These are phyloP conservation scores for Hylyphantes graminicola DNA, from an alignment of 1,140 invertebrate species.

Conservation along the genomic window DNA sequence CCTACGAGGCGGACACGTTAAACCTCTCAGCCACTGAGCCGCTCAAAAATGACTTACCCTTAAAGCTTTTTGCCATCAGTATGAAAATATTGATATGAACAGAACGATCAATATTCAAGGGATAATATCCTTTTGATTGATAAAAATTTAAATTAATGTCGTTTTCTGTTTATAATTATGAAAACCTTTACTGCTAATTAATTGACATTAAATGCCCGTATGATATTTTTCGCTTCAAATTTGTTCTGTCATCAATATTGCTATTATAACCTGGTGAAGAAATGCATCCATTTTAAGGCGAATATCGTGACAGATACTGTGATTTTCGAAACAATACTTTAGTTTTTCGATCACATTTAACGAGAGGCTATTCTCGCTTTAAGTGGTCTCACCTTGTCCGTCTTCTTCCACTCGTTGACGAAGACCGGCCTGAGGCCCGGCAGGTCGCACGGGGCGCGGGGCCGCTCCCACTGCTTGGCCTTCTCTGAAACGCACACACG, in stretches of 20 bases:
- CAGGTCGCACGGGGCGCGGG: conserved; percentile 44
- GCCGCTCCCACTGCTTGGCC: conserved; percentile 34
- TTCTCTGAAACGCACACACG: conserved; percentile 24
- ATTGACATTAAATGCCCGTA: neutral
- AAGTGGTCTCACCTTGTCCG: conserved; percentile 3
- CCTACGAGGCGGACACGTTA: no score
- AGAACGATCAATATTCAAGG: no score
- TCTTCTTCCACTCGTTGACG: conserved; percentile 48
- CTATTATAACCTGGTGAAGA: neutral
- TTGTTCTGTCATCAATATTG: neutral
- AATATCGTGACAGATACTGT: neutral
- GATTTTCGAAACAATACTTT: neutral
- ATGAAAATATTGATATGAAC: no score
- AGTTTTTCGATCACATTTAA: neutral
- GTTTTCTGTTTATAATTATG: no score
- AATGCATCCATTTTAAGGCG: neutral
- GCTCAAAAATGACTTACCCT: no score
- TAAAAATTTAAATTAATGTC: no score
- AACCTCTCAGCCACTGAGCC: no score
- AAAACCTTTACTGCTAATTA: no score
- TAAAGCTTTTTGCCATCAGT: no score
- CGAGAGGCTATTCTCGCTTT: neutral
- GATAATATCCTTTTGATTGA: no score
- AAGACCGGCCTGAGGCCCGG: conserved; percentile 51
- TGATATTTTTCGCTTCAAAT: neutral